These are phyloP conservation scores for Sebastes kiyomatsui DNA, from an alignment of 2,797 vertebrate genomes.

Conservation along the genomic window DNA sequence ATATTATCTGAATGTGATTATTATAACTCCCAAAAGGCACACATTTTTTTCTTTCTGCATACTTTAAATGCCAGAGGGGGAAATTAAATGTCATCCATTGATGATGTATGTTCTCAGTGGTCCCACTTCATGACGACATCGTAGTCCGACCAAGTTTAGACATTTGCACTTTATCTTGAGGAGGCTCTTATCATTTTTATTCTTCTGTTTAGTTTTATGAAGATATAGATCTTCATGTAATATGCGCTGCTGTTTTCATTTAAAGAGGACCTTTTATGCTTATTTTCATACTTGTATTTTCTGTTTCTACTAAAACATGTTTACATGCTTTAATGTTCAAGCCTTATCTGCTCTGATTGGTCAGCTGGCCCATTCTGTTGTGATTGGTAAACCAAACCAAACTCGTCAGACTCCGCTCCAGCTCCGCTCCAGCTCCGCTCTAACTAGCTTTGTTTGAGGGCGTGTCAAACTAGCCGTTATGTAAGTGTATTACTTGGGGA, in stretches of 20 bases:
- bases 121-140: background rate
- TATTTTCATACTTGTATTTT: too few relatives aligned
- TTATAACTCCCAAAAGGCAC: background rate
- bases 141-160: background rate
- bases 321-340: too few relatives aligned
- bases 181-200: background rate
- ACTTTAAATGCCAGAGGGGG: background rate
- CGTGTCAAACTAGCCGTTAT: too few relatives aligned
- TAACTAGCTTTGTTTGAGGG: too few relatives aligned
- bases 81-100: background rate
- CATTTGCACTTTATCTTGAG: background rate
- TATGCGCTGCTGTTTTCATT: background rate
- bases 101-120: background rate
- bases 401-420: too few relatives aligned
- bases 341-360: too few relatives aligned
- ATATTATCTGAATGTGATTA: background rate
- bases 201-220: background rate
- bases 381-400: too few relatives aligned
- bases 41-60: background rate
- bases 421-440: too few relatives aligned
- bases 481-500: too few relatives aligned
- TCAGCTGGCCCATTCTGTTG: too few relatives aligned
- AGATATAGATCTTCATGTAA: background rate
- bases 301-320: too few relatives aligned
- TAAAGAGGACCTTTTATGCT: too few relatives aligned